Base-by-base conservation (phyloP, 2,113 vertebrate species). In the Plecturocebus donacophilus region DNA sequence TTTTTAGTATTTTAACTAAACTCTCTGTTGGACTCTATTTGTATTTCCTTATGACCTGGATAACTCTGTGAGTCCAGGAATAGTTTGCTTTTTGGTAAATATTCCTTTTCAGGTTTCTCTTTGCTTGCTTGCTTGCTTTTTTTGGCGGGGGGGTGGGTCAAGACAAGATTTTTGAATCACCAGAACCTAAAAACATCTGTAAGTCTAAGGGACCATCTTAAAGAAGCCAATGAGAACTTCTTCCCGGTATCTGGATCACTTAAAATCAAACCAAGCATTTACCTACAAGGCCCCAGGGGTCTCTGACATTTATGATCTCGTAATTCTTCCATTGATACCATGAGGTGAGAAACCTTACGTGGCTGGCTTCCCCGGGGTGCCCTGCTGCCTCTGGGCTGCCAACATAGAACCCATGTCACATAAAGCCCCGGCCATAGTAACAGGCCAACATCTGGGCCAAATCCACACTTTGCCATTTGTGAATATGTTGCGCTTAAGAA, bases 1-100 rank as follows among this genome's bases (percentile, higher is more conserved):
- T 87, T 96, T 97, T 87, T 94, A 91, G 88, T 70, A 58, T 93
- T 92, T 94, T 64, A 90, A 82, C 56, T 81, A 58, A 85, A 58
- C 14, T 85, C 17, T 75, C 86, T 68, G 2, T 79, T 82, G 80
- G 68, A 86, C 10, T 76, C 47, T 90, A 11, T 89, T 95, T 93
- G 38, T 92, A 45, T 40, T 91, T 93, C 38, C 45, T 56, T 82
- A 90, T 76, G 40, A 47, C 45, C 11, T 76, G 54, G 56, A 32
- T 49, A 83, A 45, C 32, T 52, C 66, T 38, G 8, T 8, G 20
- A 21, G 25, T 80, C 83, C 83, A n/a, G 54, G 89, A 95, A 73
- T 49, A 94, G 56, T 56, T 88, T 71, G 40, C 52, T 91, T 79
- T 45, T 93, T 58, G 5, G 30, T 70, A 77, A 84, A n/a, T 95